A percentile compares a stretch with the other conserved stretches of the same genome.
These are phyloP conservation scores for Benthosema pterotum DNA, from an alignment of 2,797 vertebrate species.

Conservation along the genomic window DNA sequence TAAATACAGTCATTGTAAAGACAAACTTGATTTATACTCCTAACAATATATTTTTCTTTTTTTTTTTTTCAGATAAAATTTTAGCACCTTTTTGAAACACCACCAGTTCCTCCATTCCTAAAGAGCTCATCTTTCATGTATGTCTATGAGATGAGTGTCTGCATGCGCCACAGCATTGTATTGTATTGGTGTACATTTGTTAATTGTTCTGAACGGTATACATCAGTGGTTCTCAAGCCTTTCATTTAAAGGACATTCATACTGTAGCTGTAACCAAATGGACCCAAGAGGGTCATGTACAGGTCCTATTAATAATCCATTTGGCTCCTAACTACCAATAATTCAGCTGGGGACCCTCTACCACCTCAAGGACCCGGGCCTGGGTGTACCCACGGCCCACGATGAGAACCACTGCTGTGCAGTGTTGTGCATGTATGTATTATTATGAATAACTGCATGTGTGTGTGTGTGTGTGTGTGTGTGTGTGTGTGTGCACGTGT, in stretches of 20 bases:
- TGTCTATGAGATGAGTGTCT: conserved; percentile 81
- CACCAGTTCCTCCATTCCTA: conserved; percentile 82
- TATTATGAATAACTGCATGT: not conserved
- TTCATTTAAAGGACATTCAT: too few relatives aligned
- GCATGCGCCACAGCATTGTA: conserved; percentile 81
- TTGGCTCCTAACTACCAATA: too few relatives aligned
- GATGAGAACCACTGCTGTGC: not conserved
- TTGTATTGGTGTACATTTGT: not conserved
- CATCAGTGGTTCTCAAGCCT: too few relatives aligned
- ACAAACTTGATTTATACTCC: conserved; percentile 92
- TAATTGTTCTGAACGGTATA: too few relatives aligned
- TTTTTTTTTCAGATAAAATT: conserved; percentile 91
- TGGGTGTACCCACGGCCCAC: too few relatives aligned
- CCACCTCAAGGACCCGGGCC: too few relatives aligned
- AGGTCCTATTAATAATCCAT: too few relatives aligned
- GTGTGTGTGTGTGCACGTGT: conserved; percentile 53
- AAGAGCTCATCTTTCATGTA: conserved; percentile 75
- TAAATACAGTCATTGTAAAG: conserved; percentile 99
- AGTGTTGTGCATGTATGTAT: not conserved
- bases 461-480: conserved; percentile 28
- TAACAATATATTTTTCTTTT: conserved; percentile 93
- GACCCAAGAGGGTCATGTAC: too few relatives aligned
- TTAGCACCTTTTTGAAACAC: conserved; percentile 96
- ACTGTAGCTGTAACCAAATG: too few relatives aligned
- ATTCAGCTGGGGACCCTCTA: too few relatives aligned